Percentiles rank a stretch among this genome's conserved stretches.
phyloP scores from a whole-genome alignment of 2,888 invertebrate genomes.

The Patella depressa region DNA sequence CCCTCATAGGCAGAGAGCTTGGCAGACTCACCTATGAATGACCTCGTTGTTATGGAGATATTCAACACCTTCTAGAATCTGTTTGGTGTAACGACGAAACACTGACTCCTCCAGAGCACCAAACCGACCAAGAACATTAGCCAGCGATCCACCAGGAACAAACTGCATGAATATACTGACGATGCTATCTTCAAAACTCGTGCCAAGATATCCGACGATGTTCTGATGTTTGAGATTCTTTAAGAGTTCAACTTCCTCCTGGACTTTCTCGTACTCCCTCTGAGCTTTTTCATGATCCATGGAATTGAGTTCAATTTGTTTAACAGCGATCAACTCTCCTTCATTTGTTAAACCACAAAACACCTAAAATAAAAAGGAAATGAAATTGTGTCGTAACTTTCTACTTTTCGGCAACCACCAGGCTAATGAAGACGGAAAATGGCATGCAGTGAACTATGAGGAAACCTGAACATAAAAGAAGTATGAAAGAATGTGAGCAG shows the following conservation, averaged over 20 bases:
- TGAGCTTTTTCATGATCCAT: constrained; percentile 65
- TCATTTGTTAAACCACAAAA: constrained; percentile 70
- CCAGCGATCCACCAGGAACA: constrained; percentile 71
- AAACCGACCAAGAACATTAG: constrained; percentile 68
- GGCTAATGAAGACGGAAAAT: background rate
- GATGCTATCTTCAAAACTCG: constrained; percentile 68
- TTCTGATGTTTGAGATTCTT: constrained; percentile 70
- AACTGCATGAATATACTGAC: constrained; percentile 72
- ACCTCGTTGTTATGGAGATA: constrained; percentile 70
- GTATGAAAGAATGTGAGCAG: background rate
- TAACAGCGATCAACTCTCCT: constrained; percentile 71
- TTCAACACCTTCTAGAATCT: constrained; percentile 71
- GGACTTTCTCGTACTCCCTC: constrained; percentile 69
- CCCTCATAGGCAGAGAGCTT: no score
- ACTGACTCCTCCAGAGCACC: constrained; percentile 71
- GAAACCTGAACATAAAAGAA: background rate
- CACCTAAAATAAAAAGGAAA: constrained; percentile 50
- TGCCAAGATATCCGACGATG: constrained; percentile 71
- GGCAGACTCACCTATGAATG: constrained; percentile 66
- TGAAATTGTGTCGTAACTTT: no score
- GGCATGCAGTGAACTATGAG: no score
- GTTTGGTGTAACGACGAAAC: constrained; percentile 68
- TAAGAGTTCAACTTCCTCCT: constrained; percentile 71
- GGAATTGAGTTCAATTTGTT: constrained; percentile 70
- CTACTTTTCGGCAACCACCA: background rate